These are phyloP conservation scores for Cremastobaeus sp. DNA, from an alignment of 2,888 invertebrate genomes.

Conservation along the genomic window DNA sequence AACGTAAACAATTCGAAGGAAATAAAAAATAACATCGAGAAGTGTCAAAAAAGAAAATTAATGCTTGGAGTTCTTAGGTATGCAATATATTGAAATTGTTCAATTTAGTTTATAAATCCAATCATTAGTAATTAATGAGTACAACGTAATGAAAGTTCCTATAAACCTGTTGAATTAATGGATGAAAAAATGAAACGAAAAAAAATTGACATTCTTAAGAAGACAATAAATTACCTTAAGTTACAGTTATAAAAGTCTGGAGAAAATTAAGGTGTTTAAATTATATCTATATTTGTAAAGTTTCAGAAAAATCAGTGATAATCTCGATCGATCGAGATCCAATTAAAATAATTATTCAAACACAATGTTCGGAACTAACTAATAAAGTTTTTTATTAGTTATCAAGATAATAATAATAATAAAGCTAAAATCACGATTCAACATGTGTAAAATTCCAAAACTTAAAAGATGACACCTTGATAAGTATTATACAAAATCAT, in stretches of 20 bases:
- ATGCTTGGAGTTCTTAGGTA: too few species aligned
- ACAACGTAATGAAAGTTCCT: not conserved
- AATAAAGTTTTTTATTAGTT: not conserved
- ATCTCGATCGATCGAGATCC: conserved; percentile 4
- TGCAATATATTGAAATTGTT: too few species aligned
- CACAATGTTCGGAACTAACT: not conserved
- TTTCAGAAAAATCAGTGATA: conserved; percentile 8
- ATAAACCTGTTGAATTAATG: not conserved
- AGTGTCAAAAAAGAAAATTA: too few species aligned
- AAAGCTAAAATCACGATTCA: conserved; percentile 6
- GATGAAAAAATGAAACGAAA: not conserved
- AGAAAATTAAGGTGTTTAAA: not conserved
- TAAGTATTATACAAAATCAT: conserved; percentile 16
- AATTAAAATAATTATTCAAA: too few species aligned
- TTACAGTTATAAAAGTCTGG: too few species aligned
- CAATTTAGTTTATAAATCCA: not conserved
- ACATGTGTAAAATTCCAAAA: conserved; percentile 23
- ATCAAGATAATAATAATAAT: not conserved
- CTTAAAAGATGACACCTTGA: conserved; percentile 2
- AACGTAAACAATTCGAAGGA: too few species aligned
- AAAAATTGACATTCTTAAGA: not conserved
- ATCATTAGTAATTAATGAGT: not conserved
- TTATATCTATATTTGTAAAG: not conserved
- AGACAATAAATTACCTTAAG: too few species aligned
- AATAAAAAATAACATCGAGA: too few species aligned